Percentiles rank a stretch among this genome's conserved stretches.
Evolutionary conservation across 1,140 invertebrate genomes (phyloP).

Genomic region (Ooceraea biroi): DNA sequence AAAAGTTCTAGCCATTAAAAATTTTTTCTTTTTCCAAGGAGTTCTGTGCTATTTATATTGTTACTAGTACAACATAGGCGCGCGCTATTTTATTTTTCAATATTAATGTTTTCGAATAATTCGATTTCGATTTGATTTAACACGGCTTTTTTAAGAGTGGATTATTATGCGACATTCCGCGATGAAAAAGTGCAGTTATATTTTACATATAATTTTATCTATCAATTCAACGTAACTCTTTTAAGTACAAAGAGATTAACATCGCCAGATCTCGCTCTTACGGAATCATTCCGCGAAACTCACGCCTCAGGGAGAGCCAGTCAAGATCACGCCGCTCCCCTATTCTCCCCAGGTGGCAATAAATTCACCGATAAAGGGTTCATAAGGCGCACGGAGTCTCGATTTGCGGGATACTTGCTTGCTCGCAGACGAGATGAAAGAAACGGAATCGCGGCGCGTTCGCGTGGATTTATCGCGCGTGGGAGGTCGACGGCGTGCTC

Average conservation of each 20-base stretch:
- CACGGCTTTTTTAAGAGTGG: too few relatives aligned
- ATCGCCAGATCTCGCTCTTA: not conserved
- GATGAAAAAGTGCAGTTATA: too few relatives aligned
- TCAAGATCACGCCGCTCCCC: conserved; percentile 3
- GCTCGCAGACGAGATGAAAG: not conserved
- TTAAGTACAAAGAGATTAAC: conserved; percentile 15
- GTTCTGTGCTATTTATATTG: too few relatives aligned
- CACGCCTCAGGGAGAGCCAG: not conserved
- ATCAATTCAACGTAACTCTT: too few relatives aligned
- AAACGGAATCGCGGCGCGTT: not conserved
- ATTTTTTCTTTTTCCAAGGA: too few relatives aligned
- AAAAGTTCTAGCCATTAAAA: too few relatives aligned
- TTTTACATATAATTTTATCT: too few relatives aligned
- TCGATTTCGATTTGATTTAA: too few relatives aligned
- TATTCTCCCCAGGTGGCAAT: conserved; percentile 34
- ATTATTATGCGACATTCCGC: too few relatives aligned
- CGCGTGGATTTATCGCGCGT: conserved; percentile 32
- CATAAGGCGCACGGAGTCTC: not conserved
- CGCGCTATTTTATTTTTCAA: too few relatives aligned
- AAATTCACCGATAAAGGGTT: conserved; percentile 47
- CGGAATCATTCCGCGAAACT: conserved; percentile 13
- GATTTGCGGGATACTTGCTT: conserved; percentile 11
- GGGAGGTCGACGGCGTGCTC: not conserved
- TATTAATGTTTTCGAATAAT: too few relatives aligned
- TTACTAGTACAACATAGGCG: too few relatives aligned